phyloP scores from a whole-genome alignment of 2,888 invertebrate genomes.

The Chouioia cunea region DNA sequence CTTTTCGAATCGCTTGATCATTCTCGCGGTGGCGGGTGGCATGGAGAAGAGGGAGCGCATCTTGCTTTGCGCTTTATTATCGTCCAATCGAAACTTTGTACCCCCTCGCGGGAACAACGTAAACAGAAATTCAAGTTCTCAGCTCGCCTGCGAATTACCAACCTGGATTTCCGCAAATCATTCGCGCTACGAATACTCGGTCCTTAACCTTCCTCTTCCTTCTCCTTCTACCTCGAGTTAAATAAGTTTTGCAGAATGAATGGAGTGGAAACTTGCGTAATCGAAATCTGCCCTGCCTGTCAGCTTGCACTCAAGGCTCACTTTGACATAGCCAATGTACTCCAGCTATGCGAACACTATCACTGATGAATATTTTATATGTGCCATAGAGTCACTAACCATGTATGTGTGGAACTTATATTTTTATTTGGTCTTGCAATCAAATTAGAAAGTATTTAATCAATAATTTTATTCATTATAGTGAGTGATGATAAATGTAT shows the following conservation, averaged over 20 bases:
- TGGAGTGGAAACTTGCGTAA: slow-evolving; percentile 46
- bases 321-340: no score
- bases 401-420: no score
- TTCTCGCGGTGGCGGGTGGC: not conserved
- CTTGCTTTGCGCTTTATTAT: slow-evolving; percentile 34
- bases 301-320: slow-evolving; percentile 12
- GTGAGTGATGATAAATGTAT: no score
- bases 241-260: slow-evolving; percentile 46
- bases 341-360: no score
- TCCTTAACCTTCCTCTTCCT: not conserved
- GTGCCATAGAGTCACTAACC: no score
- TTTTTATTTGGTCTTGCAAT: no score
- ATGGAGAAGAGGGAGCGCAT: not conserved
- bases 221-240: slow-evolving; percentile 41
- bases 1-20: slow-evolving; percentile 46
- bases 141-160: slow-evolving; percentile 31
- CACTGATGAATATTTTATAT: no score
- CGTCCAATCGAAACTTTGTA: slow-evolving; percentile 43
- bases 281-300: slow-evolving; percentile 42
- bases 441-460: no score
- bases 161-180: slow-evolving; percentile 39
- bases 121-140: slow-evolving; percentile 43
- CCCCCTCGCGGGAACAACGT: slow-evolving; percentile 6
- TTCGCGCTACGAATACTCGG: slow-evolving; percentile 22
- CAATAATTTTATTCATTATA: no score